Evolutionary conservation across 2,888 invertebrate species (phyloP), one percentile per base, ranked within the genome.

Genomic region (Himalopsyche anomala): DNA sequence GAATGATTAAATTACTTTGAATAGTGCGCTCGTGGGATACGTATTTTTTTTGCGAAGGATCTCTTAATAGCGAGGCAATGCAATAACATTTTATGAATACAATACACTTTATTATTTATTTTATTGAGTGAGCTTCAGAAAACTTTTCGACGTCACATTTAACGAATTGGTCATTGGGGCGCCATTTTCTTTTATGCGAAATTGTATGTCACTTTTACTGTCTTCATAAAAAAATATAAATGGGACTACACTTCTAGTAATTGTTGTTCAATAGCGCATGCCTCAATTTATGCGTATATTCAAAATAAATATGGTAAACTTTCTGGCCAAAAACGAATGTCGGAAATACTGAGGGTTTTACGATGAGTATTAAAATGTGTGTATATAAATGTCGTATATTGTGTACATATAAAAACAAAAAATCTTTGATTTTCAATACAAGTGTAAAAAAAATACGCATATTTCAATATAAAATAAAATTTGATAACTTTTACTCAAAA

Each of bases 81-180:
- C 62, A 62, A 62, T 62, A 62, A 62, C 62, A 62, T 62, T 62
- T 62, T 62, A 62, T 19, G 62, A 62, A 62, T 19, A 62, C 62
- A 19, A n/a, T 62, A 62, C 28, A 62, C 19, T 62, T 62, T 62
- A 62, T 19, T 62, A 62, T 62, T 19, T 62, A 62, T 62, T 19
- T 62, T 62, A 62, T 62, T 62, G 62, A 62, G 62, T 19, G 62
- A 62, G 62, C 62, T 62, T 62, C 19, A 62, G 62, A 62, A 62
- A 62, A 62, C 62, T 62, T 62, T 62, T 62, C 62, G 62, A 62
- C 62, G 62, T 62, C 62, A 62, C 62, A 62, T 62, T 62, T 62
- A 19, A 62, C 62, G 62, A 62, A 62, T 62, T 62, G 62, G 62
- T 62, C 62, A 19, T 62, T 62, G 62, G 62, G 62, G 62, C 62